Evolutionary conservation across 2,888 invertebrate species (phyloP).

Genomic region (Ectemnius cavifrons): DNA sequence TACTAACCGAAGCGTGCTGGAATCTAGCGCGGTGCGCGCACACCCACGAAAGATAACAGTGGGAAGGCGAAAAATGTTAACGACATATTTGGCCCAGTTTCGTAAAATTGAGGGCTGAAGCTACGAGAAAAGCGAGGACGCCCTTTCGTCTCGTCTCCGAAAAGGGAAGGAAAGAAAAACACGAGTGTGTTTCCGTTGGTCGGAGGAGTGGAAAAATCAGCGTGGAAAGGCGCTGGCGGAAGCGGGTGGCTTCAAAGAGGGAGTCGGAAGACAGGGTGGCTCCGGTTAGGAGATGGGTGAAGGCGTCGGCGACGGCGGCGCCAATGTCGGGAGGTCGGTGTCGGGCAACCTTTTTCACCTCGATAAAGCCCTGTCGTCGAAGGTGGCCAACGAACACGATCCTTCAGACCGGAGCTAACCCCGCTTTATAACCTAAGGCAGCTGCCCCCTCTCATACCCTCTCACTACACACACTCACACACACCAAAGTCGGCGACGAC

Average conservation of each 20-base stretch:
- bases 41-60: not conserved
- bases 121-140: constrained; percentile 7
- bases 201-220: constrained; percentile 15
- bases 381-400: constrained; percentile 74
- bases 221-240: constrained; percentile 19
- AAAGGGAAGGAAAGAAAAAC: constrained; percentile 1
- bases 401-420: constrained; percentile 73
- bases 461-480: not conserved
- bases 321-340: constrained; percentile 53
- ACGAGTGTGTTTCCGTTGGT: constrained; percentile 10
- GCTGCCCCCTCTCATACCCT: constrained; percentile 42
- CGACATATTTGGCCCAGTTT: constrained; percentile 10
- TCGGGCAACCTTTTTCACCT: constrained; percentile 68
- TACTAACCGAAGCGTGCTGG: not conserved
- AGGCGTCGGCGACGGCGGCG: constrained; percentile 10
- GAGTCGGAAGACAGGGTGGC: not conserved
- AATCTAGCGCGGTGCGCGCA: not conserved
- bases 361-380: constrained; percentile 68
- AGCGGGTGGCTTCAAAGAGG: constrained; percentile 23
- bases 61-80: constrained; percentile 27
- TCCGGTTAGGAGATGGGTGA: not conserved
- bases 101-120: not conserved
- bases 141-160: not conserved
- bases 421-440: constrained; percentile 71
- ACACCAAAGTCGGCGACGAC: not conserved